A percentile compares a stretch with the other conserved stretches of the same genome.
phyloP scores from a whole-genome alignment of 1,140 invertebrate genomes.

The Tetramorium alpestre region DNA sequence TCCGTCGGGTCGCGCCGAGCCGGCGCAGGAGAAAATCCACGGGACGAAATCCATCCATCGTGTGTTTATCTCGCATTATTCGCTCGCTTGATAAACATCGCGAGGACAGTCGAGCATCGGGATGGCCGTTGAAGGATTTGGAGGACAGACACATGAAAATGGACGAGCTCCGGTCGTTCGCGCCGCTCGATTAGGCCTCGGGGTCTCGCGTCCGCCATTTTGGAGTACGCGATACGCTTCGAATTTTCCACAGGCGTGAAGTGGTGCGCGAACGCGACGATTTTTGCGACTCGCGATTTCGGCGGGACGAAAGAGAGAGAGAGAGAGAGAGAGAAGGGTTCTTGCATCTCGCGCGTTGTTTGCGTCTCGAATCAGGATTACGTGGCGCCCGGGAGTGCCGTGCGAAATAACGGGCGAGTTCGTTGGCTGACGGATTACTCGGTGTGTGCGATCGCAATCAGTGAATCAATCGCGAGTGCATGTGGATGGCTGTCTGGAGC shows the following conservation, averaged over 20 bases:
- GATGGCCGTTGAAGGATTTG: background rate
- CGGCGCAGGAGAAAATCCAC: too few relatives aligned
- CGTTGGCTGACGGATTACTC: background rate
- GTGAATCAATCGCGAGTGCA: background rate
- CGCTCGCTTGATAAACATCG: background rate
- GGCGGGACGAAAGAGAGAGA: too few relatives aligned
- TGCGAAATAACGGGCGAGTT: constrained; percentile 18
- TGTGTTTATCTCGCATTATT: background rate
- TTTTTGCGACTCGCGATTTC: background rate
- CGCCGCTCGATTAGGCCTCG: background rate
- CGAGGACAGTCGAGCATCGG: background rate
- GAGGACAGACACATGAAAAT: too few relatives aligned
- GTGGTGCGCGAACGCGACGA: background rate
- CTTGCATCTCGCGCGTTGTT: background rate
- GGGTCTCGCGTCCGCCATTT: background rate
- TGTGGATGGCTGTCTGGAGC: background rate
- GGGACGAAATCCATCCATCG: background rate
- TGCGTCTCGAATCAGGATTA: background rate
- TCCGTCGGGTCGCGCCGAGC: background rate
- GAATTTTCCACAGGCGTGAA: background rate
- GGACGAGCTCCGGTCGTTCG: background rate
- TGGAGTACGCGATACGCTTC: background rate
- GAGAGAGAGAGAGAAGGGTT: background rate
- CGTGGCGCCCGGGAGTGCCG: background rate
- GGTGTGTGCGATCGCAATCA: background rate